These are phyloP conservation scores for Acanthochromis polyacanthus DNA, from an alignment of 2,113 vertebrate genomes.

Conservation along the genomic window DNA sequence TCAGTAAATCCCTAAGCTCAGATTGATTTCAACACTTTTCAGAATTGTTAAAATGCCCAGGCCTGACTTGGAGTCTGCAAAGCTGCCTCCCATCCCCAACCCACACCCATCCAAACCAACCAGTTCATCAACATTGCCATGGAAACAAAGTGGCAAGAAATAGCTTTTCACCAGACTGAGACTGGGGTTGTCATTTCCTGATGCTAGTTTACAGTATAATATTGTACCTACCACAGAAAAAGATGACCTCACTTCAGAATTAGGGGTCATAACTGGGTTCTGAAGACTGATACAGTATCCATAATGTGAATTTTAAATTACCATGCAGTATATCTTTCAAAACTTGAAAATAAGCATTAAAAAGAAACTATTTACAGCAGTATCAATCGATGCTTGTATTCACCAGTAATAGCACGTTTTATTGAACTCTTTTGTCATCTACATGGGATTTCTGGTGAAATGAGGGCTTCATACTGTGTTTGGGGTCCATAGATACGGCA, in stretches of 20 bases:
- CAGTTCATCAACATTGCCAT: slow-evolving; percentile 71
- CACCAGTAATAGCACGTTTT: no score
- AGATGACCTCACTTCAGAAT: neutral
- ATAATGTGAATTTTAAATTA: no score
- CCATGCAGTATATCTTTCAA: no score
- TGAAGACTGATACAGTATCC: neutral
- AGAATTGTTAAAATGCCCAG: slow-evolving; percentile 90
- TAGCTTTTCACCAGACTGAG: slow-evolving; percentile 40
- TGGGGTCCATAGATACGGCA: no score
- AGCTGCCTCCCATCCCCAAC: slow-evolving; percentile 2
- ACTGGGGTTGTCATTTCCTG: slow-evolving; percentile 24
- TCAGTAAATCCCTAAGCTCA: slow-evolving; percentile 88
- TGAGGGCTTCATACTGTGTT: no score
- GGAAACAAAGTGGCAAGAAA: slow-evolving; percentile 71
- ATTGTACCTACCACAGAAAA: neutral
- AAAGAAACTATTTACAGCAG: no score
- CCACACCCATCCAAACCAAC: slow-evolving; percentile 14
- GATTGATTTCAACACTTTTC: slow-evolving; percentile 92
- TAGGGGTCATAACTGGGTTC: neutral
- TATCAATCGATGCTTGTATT: no score
- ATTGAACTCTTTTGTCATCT: no score
- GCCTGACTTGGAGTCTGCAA: slow-evolving; percentile 40
- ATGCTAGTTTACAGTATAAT: neutral
- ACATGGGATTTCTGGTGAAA: no score
- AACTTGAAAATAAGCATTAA: no score